Base-by-base conservation (phyloP, 2,113 vertebrate genomes). In the Riparia riparia region DNA sequence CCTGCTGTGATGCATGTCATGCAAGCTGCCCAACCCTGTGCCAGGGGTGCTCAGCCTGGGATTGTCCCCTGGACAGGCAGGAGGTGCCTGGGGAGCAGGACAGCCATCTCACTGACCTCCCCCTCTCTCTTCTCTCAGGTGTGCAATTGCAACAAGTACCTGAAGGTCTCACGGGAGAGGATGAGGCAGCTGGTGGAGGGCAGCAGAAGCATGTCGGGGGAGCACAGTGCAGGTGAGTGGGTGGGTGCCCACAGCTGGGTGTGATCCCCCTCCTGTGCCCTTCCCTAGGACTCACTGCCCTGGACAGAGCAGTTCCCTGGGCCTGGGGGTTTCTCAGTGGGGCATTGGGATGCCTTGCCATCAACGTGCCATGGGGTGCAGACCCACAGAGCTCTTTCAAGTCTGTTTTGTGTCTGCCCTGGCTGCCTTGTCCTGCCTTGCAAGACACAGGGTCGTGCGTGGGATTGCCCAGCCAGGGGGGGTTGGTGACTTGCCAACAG, bases 141-240 rank as follows among this genome's bases (percentile, higher is more conserved):
- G 7, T 99, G 98, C 92, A 99, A 99, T 93, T 97, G 98, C 28
- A 82, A 99, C 90, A 97, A 97, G 90, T 99, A 99, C 81, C 94
- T 98, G 95, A 98, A 98, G 61, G 86, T 99, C 80, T 86, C 98
- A 4, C 97, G 96, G 71, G 97, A 98, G 53, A 93, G 94, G 89
- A 98, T 99, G 98, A 88, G 17, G 57, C 94, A 94, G 65, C 97
- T 99, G 94, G 89, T 98, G 70, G 73, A 92, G 80, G 77, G 87
- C 58, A 96, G 93, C 66, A 92, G 98, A 97, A 42, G 44, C 71
- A 37, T 1, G 0, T 17, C 10, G 0, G 49, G 24, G 12, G 32
- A 76, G 6, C 12, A 34, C 0, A 1, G 13, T 4, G 0, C 65
- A 56, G 92, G 97, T 94, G 72, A 90, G 73, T 2, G 26, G 8